Evolutionary conservation across 2,113 vertebrate species (phyloP).

Genomic region (Paraplagusia blochii): DNA sequence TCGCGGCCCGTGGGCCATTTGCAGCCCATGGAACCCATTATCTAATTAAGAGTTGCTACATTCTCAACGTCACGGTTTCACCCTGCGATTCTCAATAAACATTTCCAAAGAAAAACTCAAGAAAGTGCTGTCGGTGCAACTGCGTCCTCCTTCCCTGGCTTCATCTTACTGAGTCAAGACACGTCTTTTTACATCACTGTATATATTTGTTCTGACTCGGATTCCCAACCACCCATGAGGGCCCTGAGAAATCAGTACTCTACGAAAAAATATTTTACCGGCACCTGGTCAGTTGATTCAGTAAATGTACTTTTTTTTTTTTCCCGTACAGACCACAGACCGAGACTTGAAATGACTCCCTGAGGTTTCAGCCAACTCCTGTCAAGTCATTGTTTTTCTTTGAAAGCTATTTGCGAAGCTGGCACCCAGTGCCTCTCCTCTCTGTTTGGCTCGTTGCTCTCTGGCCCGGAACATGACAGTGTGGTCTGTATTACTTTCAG

Average conservation of each 20-base stretch:
- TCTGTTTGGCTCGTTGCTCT: conserved; percentile 28
- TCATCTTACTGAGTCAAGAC: conserved; percentile 35
- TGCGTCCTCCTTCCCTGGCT: conserved; percentile 50
- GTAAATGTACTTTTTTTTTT: conserved; percentile 2
- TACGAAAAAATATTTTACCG: conserved; percentile 11
- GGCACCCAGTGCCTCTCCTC: conserved; percentile 16
- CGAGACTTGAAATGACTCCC: conserved; percentile 30
- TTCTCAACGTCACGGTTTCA: conserved; percentile 13
- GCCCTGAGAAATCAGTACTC: conserved; percentile 5
- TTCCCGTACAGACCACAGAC: conserved; percentile 19
- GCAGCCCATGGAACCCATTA: not conserved
- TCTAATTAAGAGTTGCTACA: conserved; percentile 1
- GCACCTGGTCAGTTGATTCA: conserved; percentile 24
- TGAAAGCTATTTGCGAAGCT: conserved; percentile 15
- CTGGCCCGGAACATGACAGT: conserved; percentile 29
- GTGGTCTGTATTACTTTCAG: conserved; percentile 35
- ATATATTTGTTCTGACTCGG: conserved; percentile 15
- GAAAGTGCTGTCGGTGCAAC: conserved; percentile 38
- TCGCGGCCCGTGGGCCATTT: no score
- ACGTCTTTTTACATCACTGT: conserved; percentile 4
- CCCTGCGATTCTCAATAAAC: conserved; percentile 4
- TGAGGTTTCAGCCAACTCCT: conserved; percentile 22
- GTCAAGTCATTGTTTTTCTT: conserved; percentile 30
- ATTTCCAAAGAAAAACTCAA: conserved; percentile 27
- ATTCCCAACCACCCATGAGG: conserved; percentile 29